A percentile compares a stretch with the other conserved stretches of the same genome.
These are phyloP conservation scores for Scaptomyza hsui DNA, from an alignment of 1,140 invertebrate species.

Conservation along the genomic window DNA sequence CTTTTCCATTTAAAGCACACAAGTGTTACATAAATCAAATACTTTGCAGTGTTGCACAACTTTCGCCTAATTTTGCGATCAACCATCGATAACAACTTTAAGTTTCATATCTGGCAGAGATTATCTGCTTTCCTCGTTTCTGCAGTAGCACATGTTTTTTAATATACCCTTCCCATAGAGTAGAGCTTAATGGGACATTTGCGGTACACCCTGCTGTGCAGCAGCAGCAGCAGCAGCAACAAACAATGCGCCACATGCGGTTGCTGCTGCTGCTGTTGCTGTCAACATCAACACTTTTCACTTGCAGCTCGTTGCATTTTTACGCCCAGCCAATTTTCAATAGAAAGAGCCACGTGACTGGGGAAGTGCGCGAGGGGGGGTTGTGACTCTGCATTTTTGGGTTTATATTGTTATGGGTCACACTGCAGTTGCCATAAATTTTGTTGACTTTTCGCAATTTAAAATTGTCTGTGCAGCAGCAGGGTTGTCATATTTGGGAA, in stretches of 20 bases:
- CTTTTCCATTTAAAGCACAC: too few relatives aligned
- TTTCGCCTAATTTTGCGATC: neutral
- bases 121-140: neutral
- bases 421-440: conserved; percentile 7
- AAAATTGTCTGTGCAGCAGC: neutral
- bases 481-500: conserved; percentile 11
- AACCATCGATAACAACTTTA: too few relatives aligned
- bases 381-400: too few relatives aligned
- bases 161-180: neutral
- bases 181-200: neutral
- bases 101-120: too few relatives aligned
- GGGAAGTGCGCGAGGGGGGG: too few relatives aligned
- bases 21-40: too few relatives aligned
- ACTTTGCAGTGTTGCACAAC: neutral
- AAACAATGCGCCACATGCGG: conserved; percentile 3
- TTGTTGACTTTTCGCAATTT: neutral
- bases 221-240: too few relatives aligned
- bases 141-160: neutral
- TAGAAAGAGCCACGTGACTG: neutral
- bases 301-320: conserved; percentile 41
- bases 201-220: neutral
- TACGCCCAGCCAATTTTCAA: conserved; percentile 14
- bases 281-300: conserved; percentile 38
- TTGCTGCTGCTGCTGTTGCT: conserved; percentile 16
- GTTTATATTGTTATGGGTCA: too few relatives aligned